phyloP scores from a whole-genome alignment of 2,888 invertebrate species.

The Cantharis nigra region DNA sequence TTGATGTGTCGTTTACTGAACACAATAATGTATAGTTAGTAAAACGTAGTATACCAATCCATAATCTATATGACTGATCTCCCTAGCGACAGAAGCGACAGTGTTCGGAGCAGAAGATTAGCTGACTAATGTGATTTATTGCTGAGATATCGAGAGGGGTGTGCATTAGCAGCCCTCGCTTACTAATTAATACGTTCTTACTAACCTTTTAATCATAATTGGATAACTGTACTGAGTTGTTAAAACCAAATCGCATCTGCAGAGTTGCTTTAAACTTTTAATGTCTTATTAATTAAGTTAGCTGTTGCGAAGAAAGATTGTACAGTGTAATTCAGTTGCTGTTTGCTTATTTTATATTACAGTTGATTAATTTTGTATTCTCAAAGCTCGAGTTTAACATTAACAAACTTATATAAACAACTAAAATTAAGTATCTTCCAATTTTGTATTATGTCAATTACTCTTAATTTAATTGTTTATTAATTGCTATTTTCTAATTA shows the following conservation, averaged over 20 bases:
- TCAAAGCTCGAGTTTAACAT: neutral
- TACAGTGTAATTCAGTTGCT: neutral
- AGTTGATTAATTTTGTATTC: conserved; percentile 16
- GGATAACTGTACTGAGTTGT: conserved; percentile 53
- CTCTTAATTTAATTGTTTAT: neutral
- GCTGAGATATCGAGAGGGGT: conserved; percentile 51
- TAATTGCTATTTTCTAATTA: neutral
- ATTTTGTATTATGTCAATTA: neutral
- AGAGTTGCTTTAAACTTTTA: conserved; percentile 49
- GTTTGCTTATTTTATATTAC: conserved; percentile 22
- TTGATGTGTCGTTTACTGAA: neutral
- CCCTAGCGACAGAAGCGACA: conserved; percentile 39
- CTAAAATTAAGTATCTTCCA: neutral
- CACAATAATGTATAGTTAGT: conserved; percentile 13
- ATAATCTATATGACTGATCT: conserved; percentile 38
- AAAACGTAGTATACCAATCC: conserved; percentile 24
- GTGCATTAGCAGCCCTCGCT: conserved; percentile 46
- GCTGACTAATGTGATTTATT: conserved; percentile 56
- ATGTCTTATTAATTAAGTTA: conserved; percentile 55
- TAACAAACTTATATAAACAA: neutral
- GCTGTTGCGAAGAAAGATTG: conserved; percentile 36
- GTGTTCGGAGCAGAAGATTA: conserved; percentile 49
- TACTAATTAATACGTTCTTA: conserved; percentile 58
- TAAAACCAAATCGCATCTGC: conserved; percentile 51
- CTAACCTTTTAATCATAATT: conserved; percentile 59